Base-by-base conservation (phyloP, 1,140 invertebrate genomes). In the Drosophila grimshawi region DNA sequence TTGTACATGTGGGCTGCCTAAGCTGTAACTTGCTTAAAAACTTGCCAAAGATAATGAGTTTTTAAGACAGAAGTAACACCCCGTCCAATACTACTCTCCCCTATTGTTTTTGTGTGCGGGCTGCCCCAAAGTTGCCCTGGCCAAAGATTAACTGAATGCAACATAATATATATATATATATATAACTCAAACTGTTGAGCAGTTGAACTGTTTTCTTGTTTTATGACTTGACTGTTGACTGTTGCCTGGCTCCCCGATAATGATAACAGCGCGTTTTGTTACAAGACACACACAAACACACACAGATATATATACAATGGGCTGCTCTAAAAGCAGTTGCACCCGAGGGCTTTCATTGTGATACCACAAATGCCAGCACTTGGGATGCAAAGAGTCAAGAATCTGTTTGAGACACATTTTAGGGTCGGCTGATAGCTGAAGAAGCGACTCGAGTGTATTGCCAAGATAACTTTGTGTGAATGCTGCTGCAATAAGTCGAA, bases 11-110 rank as follows among this genome's bases (percentile, higher is more conserved):
- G 48, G 61, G 61, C 33, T 60, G 45, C 10, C 41, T 39, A 45
- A 49, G 59, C 66, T 55, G 67, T 75, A 80, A 83, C 76, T 88
- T 80, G 69, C 76, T 89, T 71, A 83, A 88, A 86, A 88, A 88
- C 76, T 88, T 88, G 85, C 83, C 80, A 83, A 79, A 88, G 83
- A 88, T 88, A 88, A 88, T 88, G 83, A 88, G 83, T 88, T 88
- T 81, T 63, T 83, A 88, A 88, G 83, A 88, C 72, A 80, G 80
- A 78, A 83, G 77, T 61, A 63, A 52, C 59, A 30, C 33, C 5
- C 29, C 27, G 27, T n/a, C 7, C 32, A 10, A 6, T 19, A n/a
- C 39, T n/a, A 19, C 46, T 51, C 39, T 8, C 48, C 7, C n/a
- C n/a, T 35, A 33, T 29, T 33, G 53, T 39, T 27, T 57, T 33